Base-by-base conservation (phyloP, 64 coral and sea anemone species). In the Orbicella faveolata region DNA sequence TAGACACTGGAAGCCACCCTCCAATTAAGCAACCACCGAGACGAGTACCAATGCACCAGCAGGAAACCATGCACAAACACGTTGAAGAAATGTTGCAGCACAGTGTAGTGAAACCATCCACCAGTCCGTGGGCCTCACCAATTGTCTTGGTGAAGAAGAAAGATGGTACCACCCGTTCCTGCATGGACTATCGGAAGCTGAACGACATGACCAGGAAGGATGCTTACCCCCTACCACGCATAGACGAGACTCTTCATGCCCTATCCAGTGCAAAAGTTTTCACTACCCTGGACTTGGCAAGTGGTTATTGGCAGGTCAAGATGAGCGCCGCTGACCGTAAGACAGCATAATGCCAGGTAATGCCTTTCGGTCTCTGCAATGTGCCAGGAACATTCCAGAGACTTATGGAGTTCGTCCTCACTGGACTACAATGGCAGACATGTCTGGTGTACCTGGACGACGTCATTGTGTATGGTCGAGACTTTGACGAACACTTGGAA, bases 281-380 rank as follows among this genome's bases (percentile, higher is more conserved):
- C 0, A 41, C 39, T 2, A 41, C 21, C 48, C 34, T 78, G 23
- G 74, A 89, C 19, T 35, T 89, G 30, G 36, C 34, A 1, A 90
- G 77, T 21, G 88, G 88, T 48, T 90, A 90, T 70, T 90, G 85
- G 85, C 85, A 75, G 39, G 85, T 87, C 4, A 70, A 87, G 68
- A 23, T 87, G 5, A 23, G 75, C 8, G 17, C 1, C 0, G 53
- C 44, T 55, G n/a, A n/a, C n/a, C n/a, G n/a, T n/a, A 87, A 87
- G 55, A 87, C 36, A 74, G 84, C 68, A 6, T 87, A 66, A 66
- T 66, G 0, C 15, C 63, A 66, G 15, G 63, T 66, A 5, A 66
- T 66, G 63, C 11, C 63, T 6, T 18, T 66, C 16, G 83, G 63
- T 66, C 63, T 66, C 12, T 66, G 63, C 15, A 16, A 66, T 66